Evolutionary conservation across 2,113 vertebrate genomes (phyloP).

Genomic region (Scomber japonicus): DNA sequence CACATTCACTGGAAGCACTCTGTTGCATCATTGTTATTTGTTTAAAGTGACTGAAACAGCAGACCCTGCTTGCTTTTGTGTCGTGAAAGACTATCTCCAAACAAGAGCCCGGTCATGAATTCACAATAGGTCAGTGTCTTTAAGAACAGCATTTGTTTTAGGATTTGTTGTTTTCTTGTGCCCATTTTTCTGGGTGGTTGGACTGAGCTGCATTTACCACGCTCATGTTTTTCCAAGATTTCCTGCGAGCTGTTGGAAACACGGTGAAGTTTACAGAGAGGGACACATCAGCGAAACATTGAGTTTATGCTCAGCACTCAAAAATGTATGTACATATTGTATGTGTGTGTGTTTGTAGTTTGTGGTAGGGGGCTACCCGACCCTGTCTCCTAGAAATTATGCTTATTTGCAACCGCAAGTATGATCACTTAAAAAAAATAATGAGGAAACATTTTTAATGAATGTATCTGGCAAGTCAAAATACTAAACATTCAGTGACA

Average conservation of each 20-base stretch:
- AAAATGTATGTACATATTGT: background rate
- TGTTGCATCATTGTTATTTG: constrained; percentile 82
- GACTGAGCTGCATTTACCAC: constrained; percentile 37
- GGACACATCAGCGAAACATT: constrained; percentile 19
- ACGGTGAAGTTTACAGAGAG: constrained; percentile 1
- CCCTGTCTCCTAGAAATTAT: no score
- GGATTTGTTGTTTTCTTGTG: constrained; percentile 48
- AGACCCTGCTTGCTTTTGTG: constrained; percentile 76
- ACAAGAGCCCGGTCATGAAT: constrained; percentile 76
- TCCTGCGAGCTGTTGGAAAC: constrained; percentile 40
- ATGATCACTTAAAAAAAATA: no score
- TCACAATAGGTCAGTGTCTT: constrained; percentile 69
- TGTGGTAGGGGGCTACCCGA: no score
- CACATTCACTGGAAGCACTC: constrained; percentile 77
- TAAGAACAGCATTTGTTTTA: constrained; percentile 61
- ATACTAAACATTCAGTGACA: no score
- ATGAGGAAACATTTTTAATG: no score
- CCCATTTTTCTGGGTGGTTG: constrained; percentile 37
- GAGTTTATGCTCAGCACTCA: background rate
- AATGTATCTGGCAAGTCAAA: no score
- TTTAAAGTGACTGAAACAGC: constrained; percentile 80
- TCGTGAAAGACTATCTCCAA: constrained; percentile 77
- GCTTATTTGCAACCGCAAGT: no score
- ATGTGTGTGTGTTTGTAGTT: no score
- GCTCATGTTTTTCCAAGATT: constrained; percentile 35